Evolutionary conservation across 2,888 invertebrate species (phyloP).

Genomic region (Pasiphila rectangulata): DNA sequence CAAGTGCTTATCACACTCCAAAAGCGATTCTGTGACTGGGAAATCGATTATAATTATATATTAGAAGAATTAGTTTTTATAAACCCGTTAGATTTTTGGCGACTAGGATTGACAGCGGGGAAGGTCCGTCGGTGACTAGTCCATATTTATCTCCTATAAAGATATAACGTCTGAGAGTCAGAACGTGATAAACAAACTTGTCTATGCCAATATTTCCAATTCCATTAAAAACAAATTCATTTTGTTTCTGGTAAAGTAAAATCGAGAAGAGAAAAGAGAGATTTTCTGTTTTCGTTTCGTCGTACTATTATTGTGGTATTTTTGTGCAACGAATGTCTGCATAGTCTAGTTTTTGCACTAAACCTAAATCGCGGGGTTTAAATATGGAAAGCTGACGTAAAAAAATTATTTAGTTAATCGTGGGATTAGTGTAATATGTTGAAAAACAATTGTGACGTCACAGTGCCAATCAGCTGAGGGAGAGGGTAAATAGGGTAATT

Average conservation of each 20-base stretch:
- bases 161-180: too few relatives aligned
- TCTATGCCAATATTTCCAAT: too few relatives aligned
- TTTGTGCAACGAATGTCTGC: background rate
- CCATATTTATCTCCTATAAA: too few relatives aligned
- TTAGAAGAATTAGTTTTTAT: too few relatives aligned
- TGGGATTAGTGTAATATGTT: slow-evolving; percentile 48
- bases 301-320: background rate
- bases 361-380: background rate
- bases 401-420: slow-evolving; percentile 1
- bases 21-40: too few relatives aligned
- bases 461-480: slow-evolving; percentile 65
- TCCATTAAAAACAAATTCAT: background rate
- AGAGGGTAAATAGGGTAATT: slow-evolving; percentile 38
- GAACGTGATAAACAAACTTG: too few relatives aligned
- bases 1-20: too few relatives aligned
- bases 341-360: slow-evolving; percentile 13
- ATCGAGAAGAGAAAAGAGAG: background rate
- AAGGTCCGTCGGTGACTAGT: too few relatives aligned
- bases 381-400: background rate
- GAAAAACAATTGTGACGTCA: slow-evolving; percentile 78
- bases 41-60: too few relatives aligned
- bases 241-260: background rate
- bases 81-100: too few relatives aligned
- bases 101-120: too few relatives aligned
- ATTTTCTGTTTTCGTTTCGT: background rate